Evolutionary conservation across 2,113 vertebrate species (phyloP).

Genomic region (Clarias macrocephalus): DNA sequence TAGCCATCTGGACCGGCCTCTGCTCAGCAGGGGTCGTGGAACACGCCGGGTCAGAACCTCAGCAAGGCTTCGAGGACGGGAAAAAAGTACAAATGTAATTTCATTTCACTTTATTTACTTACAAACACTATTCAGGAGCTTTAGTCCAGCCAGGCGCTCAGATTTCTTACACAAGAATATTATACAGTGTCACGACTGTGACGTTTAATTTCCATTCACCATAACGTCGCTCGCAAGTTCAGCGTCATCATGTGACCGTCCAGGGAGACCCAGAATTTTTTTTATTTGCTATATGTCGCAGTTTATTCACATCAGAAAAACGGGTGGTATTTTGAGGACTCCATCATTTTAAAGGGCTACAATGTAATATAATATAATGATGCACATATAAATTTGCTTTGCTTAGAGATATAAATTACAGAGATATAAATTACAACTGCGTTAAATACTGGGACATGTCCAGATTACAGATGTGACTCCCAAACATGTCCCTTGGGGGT

Average conservation of each 20-base stretch:
- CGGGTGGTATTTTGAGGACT: background rate
- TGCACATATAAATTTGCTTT: background rate
- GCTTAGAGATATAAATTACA: too few relatives aligned
- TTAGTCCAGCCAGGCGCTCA: background rate
- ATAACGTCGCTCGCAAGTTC: background rate
- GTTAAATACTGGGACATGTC: too few relatives aligned
- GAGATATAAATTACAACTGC: too few relatives aligned
- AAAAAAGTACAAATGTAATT: background rate
- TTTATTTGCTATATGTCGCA: background rate
- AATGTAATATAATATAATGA: background rate
- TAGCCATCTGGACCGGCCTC: constrained; percentile 60
- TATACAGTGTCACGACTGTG: background rate
- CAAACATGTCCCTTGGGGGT: too few relatives aligned
- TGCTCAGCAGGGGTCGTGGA: constrained; percentile 32
- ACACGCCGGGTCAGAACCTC: constrained; percentile 1
- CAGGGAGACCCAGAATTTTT: background rate
- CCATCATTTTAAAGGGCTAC: background rate
- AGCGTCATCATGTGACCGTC: background rate
- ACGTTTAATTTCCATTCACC: background rate
- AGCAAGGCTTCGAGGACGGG: background rate
- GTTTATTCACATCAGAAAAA: background rate
- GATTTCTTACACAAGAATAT: background rate
- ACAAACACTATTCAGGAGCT: too few relatives aligned
- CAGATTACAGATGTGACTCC: background rate
- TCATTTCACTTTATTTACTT: background rate